phyloP scores from a whole-genome alignment of 2,113 vertebrate genomes.

The Argyrosomus japonicus region DNA sequence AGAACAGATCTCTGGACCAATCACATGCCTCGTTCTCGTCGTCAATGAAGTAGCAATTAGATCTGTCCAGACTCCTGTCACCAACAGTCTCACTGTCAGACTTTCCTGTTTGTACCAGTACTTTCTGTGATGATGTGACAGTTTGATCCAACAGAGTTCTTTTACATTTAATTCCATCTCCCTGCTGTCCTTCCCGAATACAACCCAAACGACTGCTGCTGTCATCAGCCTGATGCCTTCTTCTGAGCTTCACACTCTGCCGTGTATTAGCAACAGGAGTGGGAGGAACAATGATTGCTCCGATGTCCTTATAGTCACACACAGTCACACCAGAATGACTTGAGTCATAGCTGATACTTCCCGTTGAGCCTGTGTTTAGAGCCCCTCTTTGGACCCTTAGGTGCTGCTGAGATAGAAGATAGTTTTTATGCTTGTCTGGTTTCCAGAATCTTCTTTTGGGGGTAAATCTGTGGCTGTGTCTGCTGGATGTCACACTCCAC shows the following conservation, averaged over 20 bases:
- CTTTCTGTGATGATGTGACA: background rate
- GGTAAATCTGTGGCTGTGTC: background rate
- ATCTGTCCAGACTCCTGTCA: background rate
- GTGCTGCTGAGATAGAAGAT: background rate
- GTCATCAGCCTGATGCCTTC: background rate
- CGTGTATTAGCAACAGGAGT: constrained; percentile 39
- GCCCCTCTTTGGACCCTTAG: background rate
- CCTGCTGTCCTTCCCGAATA: background rate
- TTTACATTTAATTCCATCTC: constrained; percentile 7
- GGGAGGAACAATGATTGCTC: constrained; percentile 43
- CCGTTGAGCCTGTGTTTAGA: background rate
- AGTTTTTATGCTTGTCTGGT: background rate
- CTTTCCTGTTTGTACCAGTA: background rate
- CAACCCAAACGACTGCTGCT: background rate
- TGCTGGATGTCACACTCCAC: background rate
- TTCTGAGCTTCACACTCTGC: background rate
- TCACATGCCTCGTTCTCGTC: constrained; percentile 55
- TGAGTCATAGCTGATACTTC: background rate
- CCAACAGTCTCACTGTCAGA: background rate
- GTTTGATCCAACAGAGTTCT: constrained; percentile 10
- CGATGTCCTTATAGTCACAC: constrained; percentile 22
- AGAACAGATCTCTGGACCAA: constrained; percentile 79
- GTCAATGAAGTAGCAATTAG: background rate
- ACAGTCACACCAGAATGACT: constrained; percentile 10
- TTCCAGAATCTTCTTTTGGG: constrained; percentile 45